Conservation (phyloP, 1,140 invertebrate species). For the Eupristina koningsbergeri region DNA sequence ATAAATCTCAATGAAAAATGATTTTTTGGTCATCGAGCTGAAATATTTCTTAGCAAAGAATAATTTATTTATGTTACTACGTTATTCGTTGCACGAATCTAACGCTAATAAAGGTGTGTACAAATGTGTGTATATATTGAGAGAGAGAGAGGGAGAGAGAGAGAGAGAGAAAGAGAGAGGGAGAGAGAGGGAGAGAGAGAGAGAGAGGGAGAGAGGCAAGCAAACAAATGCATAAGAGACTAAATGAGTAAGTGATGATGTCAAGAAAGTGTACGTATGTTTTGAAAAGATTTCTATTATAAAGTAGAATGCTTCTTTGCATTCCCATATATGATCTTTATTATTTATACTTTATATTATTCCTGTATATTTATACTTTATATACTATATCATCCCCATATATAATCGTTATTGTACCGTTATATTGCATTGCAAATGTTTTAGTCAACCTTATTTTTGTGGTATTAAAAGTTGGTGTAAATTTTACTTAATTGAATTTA, state of each 20-base stretch:
- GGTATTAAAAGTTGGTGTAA: background rate
- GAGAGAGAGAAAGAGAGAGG: conserved; percentile 25
- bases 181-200: background rate
- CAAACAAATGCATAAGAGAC: too few species aligned
- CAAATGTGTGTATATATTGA: background rate
- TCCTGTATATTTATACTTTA: too few species aligned
- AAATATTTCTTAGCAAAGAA: conserved; percentile 34
- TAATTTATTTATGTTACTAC: conserved; percentile 59
- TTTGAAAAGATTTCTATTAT: conserved; percentile 1
- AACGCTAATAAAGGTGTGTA: too few species aligned
- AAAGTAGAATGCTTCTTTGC: background rate
- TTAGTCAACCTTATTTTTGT: background rate
- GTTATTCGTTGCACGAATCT: conserved; percentile 12
- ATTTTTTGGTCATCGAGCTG: background rate
- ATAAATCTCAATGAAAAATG: background rate
- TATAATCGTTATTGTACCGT: background rate
- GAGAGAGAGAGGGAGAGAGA: background rate
- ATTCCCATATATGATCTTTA: background rate
- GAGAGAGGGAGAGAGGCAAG: background rate
- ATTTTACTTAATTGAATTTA: background rate
- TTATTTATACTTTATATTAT: too few species aligned
- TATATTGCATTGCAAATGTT: background rate
- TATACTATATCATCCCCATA: too few species aligned
- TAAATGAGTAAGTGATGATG: background rate
- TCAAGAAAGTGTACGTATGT: conserved; percentile 20